Evolutionary conservation across 1,140 invertebrate species (phyloP).

Genomic region (Eufriesea mexicana): DNA sequence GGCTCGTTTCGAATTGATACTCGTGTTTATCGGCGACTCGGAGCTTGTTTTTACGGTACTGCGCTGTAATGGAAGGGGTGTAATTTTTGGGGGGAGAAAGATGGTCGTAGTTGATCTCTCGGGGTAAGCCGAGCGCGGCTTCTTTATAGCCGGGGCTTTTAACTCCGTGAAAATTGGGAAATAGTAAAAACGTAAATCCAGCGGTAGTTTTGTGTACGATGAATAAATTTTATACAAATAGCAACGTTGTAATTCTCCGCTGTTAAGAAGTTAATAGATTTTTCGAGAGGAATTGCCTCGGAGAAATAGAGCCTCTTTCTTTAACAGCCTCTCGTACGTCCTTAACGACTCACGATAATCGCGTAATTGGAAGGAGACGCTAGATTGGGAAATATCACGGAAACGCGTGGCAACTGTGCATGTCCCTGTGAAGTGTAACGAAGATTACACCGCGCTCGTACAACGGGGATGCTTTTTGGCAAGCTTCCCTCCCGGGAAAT

Average conservation of each 20-base stretch:
- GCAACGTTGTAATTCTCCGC: no score
- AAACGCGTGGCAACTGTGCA: not conserved
- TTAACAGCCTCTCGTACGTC: not conserved
- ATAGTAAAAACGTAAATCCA: no score
- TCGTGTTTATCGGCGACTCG: not conserved
- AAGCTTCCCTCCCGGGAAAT: slow-evolving; percentile 30
- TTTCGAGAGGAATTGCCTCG: not conserved
- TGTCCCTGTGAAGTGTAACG: slow-evolving; percentile 23
- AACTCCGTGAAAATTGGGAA: no score
- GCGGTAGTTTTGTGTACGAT: no score
- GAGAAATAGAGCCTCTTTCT: no score
- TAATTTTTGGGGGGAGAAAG: no score
- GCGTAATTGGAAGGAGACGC: not conserved
- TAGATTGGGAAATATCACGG: slow-evolving; percentile 3
- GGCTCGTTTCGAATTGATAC: not conserved
- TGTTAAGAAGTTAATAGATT: not conserved
- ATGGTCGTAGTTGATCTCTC: not conserved
- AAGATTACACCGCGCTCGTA: slow-evolving; percentile 15
- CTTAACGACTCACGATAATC: not conserved
- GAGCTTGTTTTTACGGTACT: not conserved
- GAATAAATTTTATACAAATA: no score
- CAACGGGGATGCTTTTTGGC: slow-evolving; percentile 38
- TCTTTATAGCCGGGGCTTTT: no score
- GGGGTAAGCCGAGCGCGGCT: no score
- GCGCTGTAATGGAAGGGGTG: no score